phyloP scores from a whole-genome alignment of 2,113 vertebrate genomes.

The Tauraco erythrolophus region DNA sequence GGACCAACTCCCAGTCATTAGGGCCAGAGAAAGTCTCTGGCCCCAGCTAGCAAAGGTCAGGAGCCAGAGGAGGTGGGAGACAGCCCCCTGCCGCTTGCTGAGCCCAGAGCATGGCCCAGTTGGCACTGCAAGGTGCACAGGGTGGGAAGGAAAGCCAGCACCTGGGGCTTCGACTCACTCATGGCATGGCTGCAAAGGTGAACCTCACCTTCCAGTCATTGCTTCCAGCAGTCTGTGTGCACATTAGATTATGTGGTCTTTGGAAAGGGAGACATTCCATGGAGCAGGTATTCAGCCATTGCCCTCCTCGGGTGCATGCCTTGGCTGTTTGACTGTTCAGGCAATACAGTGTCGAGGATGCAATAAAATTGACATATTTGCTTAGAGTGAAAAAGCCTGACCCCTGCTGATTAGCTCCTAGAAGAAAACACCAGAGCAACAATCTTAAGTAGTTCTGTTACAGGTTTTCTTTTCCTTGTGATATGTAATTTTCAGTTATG shows the following conservation, averaged over 20 bases:
- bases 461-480: background rate
- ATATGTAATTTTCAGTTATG: background rate
- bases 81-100: background rate
- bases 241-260: accelerated
- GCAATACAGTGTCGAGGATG: accelerated
- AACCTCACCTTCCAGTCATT: background rate
- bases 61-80: accelerated
- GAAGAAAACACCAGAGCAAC: background rate
- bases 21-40: background rate
- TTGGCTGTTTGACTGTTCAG: background rate
- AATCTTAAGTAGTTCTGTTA: background rate
- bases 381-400: background rate
- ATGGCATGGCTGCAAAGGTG: no score
- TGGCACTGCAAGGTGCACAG: accelerated
- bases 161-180: accelerated
- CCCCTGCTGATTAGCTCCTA: background rate
- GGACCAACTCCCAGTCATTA: background rate
- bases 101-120: background rate
- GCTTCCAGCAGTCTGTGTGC: background rate
- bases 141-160: background rate
- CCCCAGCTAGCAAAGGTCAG: background rate
- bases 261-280: no score
- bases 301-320: accelerated
- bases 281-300: no score
- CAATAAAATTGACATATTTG: background rate